Percentiles rank a stretch among this genome's conserved stretches.
Evolutionary conservation across 2,797 vertebrate species (phyloP).

Genomic region (Rousettus madagascariensis): DNA sequence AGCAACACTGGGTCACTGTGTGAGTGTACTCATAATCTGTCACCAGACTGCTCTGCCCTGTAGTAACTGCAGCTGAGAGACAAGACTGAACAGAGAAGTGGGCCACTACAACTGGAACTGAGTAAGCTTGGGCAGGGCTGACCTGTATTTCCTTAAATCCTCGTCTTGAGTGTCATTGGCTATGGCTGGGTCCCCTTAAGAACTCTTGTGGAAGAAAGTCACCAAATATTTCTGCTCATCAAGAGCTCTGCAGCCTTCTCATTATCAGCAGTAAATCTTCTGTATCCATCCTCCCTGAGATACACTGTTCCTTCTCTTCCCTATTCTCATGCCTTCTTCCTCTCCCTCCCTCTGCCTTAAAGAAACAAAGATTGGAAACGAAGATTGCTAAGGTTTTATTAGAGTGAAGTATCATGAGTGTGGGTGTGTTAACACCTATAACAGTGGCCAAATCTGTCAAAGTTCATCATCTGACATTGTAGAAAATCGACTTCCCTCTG

Average conservation of each 20-base stretch:
- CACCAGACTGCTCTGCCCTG: background rate
- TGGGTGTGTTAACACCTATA: background rate
- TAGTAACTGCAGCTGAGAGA: background rate
- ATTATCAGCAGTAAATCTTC: background rate
- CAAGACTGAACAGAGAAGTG: background rate
- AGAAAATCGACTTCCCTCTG: conserved; percentile 12
- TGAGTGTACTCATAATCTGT: background rate
- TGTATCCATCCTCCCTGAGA: background rate
- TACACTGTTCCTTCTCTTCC: background rate
- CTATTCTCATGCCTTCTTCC: background rate
- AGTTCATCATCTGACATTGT: background rate
- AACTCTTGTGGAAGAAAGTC: background rate
- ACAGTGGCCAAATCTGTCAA: background rate
- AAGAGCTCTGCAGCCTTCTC: background rate
- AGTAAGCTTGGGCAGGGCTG: background rate
- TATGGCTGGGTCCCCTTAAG: background rate
- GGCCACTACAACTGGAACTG: background rate
- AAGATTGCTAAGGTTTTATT: background rate
- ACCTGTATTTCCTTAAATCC: background rate
- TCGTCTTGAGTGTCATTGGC: background rate
- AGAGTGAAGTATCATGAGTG: background rate
- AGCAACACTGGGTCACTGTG: background rate
- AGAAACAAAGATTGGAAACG: conserved; percentile 15
- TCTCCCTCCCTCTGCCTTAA: background rate
- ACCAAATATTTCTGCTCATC: background rate